phyloP scores from a whole-genome alignment of 2,113 vertebrate species.

The Neolamprologus devosi region DNA sequence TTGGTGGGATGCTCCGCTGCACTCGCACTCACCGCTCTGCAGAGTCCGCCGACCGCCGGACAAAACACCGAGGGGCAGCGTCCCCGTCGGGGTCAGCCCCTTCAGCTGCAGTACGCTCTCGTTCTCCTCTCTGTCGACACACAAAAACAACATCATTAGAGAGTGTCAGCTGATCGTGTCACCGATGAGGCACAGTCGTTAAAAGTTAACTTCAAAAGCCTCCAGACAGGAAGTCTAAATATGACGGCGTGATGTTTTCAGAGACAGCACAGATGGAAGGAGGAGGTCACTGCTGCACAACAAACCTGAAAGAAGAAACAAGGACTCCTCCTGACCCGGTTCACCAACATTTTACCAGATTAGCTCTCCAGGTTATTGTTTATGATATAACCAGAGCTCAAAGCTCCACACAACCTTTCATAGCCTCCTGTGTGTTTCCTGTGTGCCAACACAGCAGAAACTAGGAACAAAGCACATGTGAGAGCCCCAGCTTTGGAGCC shows the following conservation, averaged over 20 bases:
- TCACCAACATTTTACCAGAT: not conserved
- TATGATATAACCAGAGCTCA: not conserved
- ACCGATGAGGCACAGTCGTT: not conserved
- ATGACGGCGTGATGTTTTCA: not conserved
- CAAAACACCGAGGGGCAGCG: slow-evolving; percentile 89
- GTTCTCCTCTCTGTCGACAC: slow-evolving; percentile 84
- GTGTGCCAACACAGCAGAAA: not conserved
- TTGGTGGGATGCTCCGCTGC: not conserved
- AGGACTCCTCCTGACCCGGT: not conserved
- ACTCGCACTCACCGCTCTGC: slow-evolving; percentile 79
- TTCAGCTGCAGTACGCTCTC: slow-evolving; percentile 96
- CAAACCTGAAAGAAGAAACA: not conserved
- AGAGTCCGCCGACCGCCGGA: slow-evolving; percentile 90
- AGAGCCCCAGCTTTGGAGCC: not conserved
- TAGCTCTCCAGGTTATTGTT: not conserved
- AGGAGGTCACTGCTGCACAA: not conserved
- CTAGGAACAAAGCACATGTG: not conserved
- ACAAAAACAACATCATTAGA: not conserved
- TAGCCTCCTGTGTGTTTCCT: not conserved
- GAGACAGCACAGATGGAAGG: not conserved
- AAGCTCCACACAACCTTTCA: not conserved
- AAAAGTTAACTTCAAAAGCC: not conserved
- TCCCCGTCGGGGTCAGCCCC: slow-evolving; percentile 92
- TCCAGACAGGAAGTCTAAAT: not conserved
- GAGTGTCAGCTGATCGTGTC: not conserved